phyloP scores from a whole-genome alignment of 2,113 vertebrate genomes.

The Gorilla gorilla region DNA sequence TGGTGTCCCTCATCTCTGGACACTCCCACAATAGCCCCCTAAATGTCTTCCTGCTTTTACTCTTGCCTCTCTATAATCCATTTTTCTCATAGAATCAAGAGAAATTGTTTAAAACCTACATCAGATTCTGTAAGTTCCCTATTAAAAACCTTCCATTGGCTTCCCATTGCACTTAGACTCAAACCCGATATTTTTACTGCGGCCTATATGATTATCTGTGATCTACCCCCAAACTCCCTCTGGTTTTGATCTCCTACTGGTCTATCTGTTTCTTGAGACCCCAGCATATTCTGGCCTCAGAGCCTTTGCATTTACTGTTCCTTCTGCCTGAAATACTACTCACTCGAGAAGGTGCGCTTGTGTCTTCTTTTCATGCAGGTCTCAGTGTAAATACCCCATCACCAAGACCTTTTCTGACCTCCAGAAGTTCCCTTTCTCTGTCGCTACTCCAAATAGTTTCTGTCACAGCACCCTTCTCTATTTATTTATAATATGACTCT shows the following conservation, averaged over 20 bases:
- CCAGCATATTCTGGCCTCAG: background rate
- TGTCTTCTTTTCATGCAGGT: background rate
- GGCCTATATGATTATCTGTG: background rate
- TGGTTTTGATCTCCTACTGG: background rate
- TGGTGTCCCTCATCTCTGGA: background rate
- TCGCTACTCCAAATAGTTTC: background rate
- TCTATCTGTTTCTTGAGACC: background rate
- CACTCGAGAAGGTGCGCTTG: background rate
- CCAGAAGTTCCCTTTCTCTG: background rate
- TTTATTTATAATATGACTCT: background rate
- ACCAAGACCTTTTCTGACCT: background rate
- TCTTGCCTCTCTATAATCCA: background rate
- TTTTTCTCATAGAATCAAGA: background rate
- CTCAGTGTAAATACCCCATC: background rate
- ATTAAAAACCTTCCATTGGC: background rate
- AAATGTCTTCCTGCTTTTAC: background rate
- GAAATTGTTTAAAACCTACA: background rate
- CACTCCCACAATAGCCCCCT: background rate
- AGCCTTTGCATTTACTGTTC: background rate
- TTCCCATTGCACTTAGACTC: background rate
- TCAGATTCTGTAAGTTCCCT: background rate
- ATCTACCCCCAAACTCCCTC: background rate
- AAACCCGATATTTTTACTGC: background rate
- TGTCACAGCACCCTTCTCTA: background rate
- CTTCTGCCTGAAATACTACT: background rate